Evolutionary conservation across 2,113 vertebrate genomes (phyloP).

Genomic region (Diadophis punctatus): DNA sequence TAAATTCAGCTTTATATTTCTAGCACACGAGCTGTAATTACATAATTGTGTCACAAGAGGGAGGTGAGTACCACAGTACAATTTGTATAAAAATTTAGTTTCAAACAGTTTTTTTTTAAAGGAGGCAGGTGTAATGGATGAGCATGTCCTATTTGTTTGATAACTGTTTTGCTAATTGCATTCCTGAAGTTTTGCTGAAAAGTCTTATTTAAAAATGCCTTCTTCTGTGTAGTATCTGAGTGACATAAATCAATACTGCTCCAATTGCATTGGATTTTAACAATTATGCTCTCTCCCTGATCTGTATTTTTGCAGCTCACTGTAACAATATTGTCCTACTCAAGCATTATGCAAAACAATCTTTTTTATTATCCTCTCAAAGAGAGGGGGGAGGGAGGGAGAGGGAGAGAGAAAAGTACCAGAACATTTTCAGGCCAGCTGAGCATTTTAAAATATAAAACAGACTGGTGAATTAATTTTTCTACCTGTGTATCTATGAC

Average conservation of each 20-base stretch:
- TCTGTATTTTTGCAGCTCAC: background rate
- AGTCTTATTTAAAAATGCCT: background rate
- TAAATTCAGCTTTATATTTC: background rate
- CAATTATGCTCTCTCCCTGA: background rate
- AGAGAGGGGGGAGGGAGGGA: background rate
- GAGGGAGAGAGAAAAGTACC: no score
- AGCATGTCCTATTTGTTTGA: background rate
- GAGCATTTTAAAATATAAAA: background rate
- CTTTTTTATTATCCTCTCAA: background rate
- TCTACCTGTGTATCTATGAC: background rate
- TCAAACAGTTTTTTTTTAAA: background rate
- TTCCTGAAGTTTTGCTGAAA: background rate
- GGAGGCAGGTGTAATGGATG: rapidly evolving
- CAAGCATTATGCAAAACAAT: background rate
- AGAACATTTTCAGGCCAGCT: background rate
- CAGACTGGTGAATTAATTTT: background rate
- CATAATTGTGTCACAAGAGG: background rate
- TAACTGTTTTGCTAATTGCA: background rate
- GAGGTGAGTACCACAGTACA: background rate
- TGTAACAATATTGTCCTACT: background rate
- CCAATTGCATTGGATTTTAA: background rate
- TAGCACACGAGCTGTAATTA: background rate
- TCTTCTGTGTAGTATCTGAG: background rate
- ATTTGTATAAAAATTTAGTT: background rate
- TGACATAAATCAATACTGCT: background rate